Percentiles rank a stretch among this genome's conserved stretches.
Conservation (phyloP, 2,113 vertebrate species). For the Istiophorus platypterus region DNA sequence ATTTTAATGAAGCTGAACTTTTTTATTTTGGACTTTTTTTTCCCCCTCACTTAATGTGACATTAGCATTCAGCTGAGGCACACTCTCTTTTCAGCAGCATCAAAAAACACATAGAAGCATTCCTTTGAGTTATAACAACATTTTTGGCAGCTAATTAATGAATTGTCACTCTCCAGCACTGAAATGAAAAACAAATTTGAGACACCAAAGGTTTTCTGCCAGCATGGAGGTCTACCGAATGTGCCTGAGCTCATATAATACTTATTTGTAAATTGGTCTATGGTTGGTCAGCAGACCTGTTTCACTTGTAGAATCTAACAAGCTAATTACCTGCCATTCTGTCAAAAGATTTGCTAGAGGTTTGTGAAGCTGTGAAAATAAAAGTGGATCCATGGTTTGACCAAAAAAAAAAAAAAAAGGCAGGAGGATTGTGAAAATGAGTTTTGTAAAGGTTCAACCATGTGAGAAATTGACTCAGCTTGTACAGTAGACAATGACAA, state of each 20-base stretch:
- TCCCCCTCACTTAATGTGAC: neutral
- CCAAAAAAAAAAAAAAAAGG: slow-evolving; percentile 24
- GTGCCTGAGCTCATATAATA: neutral
- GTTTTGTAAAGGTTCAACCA: slow-evolving; percentile 57
- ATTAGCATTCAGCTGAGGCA: slow-evolving; percentile 26
- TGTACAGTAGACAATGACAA: slow-evolving; percentile 39
- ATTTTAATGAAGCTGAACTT: neutral
- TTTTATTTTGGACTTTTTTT: neutral
- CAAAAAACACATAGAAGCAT: slow-evolving; percentile 14
- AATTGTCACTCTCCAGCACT: slow-evolving; percentile 26
- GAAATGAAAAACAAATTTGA: slow-evolving; percentile 29
- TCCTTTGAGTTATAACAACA: slow-evolving; percentile 22
- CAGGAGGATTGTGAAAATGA: slow-evolving; percentile 29
- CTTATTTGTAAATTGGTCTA: neutral
- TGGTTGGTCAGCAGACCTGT: neutral
- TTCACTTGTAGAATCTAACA: slow-evolving; percentile 22
- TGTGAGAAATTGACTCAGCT: slow-evolving; percentile 62
- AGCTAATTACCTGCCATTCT: slow-evolving; percentile 40
- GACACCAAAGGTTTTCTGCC: slow-evolving; percentile 1
- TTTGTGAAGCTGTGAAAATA: slow-evolving; percentile 16
- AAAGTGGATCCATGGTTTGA: slow-evolving; percentile 10
- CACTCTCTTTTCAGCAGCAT: neutral
- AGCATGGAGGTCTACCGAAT: neutral
- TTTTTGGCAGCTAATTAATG: slow-evolving; percentile 55
- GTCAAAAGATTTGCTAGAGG: neutral